Conservation (phyloP, 2,797 vertebrate genomes). For the Anas bahamensis region DNA sequence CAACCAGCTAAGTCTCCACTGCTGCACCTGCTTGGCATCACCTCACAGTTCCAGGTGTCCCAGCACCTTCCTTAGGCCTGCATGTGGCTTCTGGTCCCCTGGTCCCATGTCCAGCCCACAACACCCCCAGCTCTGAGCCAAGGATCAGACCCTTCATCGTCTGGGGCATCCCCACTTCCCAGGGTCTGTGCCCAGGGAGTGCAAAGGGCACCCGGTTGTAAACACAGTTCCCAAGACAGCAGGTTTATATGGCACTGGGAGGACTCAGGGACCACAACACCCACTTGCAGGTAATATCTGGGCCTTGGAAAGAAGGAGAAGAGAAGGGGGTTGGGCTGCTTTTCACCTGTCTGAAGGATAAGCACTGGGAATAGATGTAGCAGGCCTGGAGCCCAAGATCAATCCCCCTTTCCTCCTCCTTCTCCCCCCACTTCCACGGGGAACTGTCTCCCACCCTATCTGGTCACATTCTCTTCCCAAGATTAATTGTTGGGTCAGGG, state of each 20-base stretch:
- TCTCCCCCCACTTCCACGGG: background rate
- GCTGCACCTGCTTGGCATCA: background rate
- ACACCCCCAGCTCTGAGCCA: background rate
- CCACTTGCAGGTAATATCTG: background rate
- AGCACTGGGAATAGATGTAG: background rate
- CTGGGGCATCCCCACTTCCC: background rate
- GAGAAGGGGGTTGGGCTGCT: background rate
- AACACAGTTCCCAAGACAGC: background rate
- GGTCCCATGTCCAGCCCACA: background rate
- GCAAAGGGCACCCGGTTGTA: background rate
- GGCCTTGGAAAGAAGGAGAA: background rate
- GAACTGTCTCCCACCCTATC: background rate
- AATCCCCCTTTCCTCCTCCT: background rate
- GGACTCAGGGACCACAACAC: background rate
- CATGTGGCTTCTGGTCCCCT: background rate
- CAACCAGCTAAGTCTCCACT: background rate
- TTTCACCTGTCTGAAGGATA: background rate
- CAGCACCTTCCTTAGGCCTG: background rate
- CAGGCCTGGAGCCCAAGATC: background rate
- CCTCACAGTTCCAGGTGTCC: background rate
- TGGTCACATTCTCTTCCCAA: constrained; percentile 1
- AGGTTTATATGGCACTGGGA: background rate
- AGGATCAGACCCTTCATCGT: background rate
- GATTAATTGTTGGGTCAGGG: constrained; percentile 23
- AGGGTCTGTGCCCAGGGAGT: background rate